A percentile compares a stretch with the other conserved stretches of the same genome.
These are phyloP conservation scores for Sylvia atricapilla DNA, from an alignment of 2,113 vertebrate species.

Conservation along the genomic window DNA sequence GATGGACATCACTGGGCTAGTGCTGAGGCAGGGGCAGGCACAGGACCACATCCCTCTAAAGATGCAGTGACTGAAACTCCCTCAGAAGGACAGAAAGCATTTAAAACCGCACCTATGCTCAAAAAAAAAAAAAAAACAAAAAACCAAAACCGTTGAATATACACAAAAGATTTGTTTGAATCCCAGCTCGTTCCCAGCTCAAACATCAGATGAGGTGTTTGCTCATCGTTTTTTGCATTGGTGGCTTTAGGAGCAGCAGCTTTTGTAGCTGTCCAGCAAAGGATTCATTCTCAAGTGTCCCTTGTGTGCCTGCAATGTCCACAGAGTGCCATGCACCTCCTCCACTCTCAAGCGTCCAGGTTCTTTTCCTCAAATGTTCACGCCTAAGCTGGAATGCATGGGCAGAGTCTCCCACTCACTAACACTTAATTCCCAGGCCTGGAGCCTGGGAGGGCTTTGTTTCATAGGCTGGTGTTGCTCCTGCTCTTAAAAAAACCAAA, in stretches of 20 bases:
- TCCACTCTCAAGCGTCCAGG: not conserved
- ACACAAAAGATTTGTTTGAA: not conserved
- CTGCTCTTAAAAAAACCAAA: not conserved
- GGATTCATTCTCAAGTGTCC: not conserved
- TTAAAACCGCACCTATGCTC: not conserved
- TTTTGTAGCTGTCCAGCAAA: not conserved
- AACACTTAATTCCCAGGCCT: not conserved
- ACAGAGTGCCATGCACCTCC: not conserved
- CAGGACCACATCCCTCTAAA: not conserved
- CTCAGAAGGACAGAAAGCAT: not conserved
- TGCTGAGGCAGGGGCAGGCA: not conserved
- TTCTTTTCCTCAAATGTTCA: not conserved
- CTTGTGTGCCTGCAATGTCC: not conserved
- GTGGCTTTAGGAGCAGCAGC: not conserved
- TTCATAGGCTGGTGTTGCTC: not conserved
- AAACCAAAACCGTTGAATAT: not conserved
- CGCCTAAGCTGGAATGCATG: not conserved
- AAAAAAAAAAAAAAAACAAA: too few species aligned
- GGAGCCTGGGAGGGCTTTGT: not conserved
- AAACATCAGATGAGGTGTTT: not conserved
- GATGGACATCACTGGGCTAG: not conserved
- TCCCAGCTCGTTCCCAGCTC: not conserved
- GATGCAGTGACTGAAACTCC: not conserved
- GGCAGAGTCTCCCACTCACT: not conserved
- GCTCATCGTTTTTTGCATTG: not conserved